These are phyloP conservation scores for Dasyprocta punctata DNA, from an alignment of 2,113 vertebrate genomes.

Conservation along the genomic window DNA sequence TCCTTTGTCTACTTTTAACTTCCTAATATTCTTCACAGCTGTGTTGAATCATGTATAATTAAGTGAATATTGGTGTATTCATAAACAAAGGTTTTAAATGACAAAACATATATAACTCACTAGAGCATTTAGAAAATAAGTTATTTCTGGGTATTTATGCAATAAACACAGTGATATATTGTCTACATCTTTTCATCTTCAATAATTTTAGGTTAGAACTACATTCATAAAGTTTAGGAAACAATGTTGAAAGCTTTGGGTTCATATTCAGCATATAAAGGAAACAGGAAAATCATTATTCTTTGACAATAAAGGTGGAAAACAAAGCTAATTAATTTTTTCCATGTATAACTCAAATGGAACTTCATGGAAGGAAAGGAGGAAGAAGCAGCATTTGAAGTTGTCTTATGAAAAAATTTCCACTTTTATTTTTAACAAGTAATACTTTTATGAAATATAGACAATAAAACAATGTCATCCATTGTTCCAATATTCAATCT, in stretches of 20 bases:
- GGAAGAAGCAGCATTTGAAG: neutral
- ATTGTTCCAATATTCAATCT: neutral
- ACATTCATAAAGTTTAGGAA: neutral
- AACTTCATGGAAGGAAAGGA: neutral
- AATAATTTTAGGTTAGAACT: neutral
- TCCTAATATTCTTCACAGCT: slow-evolving; percentile 38
- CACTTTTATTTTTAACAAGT: neutral
- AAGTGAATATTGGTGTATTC: slow-evolving; percentile 42
- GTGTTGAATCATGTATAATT: slow-evolving; percentile 55
- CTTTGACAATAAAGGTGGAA: neutral
- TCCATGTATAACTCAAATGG: neutral
- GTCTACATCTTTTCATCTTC: neutral
- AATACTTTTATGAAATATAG: neutral
- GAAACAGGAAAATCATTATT: neutral
- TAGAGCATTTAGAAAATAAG: slow-evolving; percentile 50
- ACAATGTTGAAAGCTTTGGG: neutral
- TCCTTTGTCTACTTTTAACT: neutral
- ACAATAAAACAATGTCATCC: neutral
- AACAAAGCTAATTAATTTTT: neutral
- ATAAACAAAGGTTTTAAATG: slow-evolving; percentile 18
- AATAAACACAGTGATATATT: slow-evolving; percentile 6
- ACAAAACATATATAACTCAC: slow-evolving; percentile 43
- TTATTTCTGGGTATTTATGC: neutral
- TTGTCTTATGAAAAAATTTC: neutral
- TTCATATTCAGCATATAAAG: neutral